Evolutionary conservation across 2,888 invertebrate genomes (phyloP), one percentile per base, ranked within the genome.

Genomic region (Apantesis nais): DNA sequence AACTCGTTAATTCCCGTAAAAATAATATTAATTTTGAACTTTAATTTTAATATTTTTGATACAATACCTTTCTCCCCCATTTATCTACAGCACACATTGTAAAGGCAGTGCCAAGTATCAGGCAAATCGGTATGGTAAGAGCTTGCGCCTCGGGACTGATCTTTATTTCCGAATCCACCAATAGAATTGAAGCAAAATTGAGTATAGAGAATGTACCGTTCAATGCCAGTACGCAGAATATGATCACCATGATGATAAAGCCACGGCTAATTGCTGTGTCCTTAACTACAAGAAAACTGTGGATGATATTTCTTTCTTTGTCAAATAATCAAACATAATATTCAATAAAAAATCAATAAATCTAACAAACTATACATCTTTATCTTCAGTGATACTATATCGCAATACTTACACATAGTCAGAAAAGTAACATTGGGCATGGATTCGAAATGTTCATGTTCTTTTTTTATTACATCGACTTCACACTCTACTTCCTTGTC

Each of bases 361-460:
- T 16, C 0, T 44, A 44, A 12, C n/a, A 12, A 25, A 25, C 2
- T 11, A 25, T 11, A 52, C n/a, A 52, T 52, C n/a, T 52, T 55
- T 7, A 9, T 3, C 12, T n/a, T 1, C 0, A 25, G 11, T 55
- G 9, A 52, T 52, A 12, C n/a, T 52, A 5, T n/a, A 11, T 11
- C n/a, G 5, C 52, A 55, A 62, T 78, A 84, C 89, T 89, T 80
- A 92, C 92, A 83, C 66, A 92, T 89, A 22, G 79, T 85, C 11
- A 82, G 37, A 61, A 88, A 85, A 2, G 89, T 87, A 39, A 91
- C 75, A 22, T 84, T 77, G 0, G 91, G 90, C 65, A 91, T 74
- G 1, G 89, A 85, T 75, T 88, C 89, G 75, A 85, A 90, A 73
- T 85, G 84, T 2, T 83, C 82, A 41, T 89, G 88, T 71, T 90